Percentiles rank a stretch among this genome's conserved stretches.
phyloP scores from a whole-genome alignment of 2,888 invertebrate species.

The Gymnocheta viridis region DNA sequence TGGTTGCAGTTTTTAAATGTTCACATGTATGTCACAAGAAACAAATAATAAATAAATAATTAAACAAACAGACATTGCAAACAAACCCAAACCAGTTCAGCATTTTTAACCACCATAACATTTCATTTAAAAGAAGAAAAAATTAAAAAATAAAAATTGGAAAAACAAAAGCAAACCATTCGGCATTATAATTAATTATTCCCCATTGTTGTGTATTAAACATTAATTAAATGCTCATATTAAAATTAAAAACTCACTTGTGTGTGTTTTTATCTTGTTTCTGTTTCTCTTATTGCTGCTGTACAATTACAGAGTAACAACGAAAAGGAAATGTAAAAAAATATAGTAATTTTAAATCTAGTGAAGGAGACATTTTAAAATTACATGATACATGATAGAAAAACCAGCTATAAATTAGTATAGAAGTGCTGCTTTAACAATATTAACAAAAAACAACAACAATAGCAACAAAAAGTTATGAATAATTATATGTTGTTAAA shows the following conservation, averaged over 20 bases:
- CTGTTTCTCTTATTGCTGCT: neutral
- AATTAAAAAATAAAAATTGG: neutral
- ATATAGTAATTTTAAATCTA: constrained; percentile 1
- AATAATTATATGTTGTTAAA: constrained; percentile 31
- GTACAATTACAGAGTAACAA: neutral
- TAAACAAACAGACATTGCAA: neutral
- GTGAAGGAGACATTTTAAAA: constrained; percentile 32
- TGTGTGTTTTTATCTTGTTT: constrained; percentile 47
- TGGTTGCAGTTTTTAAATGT: neutral
- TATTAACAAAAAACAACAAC: neutral
- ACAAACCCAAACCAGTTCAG: neutral
- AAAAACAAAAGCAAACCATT: neutral
- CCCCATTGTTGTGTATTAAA: constrained; percentile 69
- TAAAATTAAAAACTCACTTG: constrained; percentile 72
- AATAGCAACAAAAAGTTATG: neutral
- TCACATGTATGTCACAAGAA: neutral
- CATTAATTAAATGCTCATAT: constrained; percentile 71
- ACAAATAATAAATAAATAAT: neutral
- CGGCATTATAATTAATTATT: constrained; percentile 70
- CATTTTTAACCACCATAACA: neutral
- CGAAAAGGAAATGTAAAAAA: neutral
- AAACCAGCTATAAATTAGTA: neutral
- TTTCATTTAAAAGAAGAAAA: neutral
- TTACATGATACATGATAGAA: constrained; percentile 37
- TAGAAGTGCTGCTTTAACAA: neutral